These are phyloP conservation scores for Homarus americanus DNA, from an alignment of 1,140 invertebrate species.

Conservation along the genomic window DNA sequence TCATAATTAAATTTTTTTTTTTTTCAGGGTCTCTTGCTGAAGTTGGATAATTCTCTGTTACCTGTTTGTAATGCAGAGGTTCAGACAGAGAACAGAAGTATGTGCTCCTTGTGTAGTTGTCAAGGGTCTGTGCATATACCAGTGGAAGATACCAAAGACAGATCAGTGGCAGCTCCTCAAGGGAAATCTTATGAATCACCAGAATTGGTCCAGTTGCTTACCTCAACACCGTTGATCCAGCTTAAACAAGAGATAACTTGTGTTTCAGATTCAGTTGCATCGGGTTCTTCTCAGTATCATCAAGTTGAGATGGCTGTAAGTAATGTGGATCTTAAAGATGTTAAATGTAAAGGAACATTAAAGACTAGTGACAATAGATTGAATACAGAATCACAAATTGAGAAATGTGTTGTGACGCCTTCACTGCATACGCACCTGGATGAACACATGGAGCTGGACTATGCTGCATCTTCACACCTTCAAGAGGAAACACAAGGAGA, in stretches of 20 bases:
- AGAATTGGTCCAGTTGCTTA: conserved; percentile 44
- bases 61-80: conserved; percentile 35
- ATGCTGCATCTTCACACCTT: conserved; percentile 36
- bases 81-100: conserved; percentile 33
- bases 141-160: conserved; percentile 27
- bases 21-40: conserved; percentile 55
- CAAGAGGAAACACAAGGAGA: conserved; percentile 31
- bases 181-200: conserved; percentile 51
- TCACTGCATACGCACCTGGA: conserved; percentile 28
- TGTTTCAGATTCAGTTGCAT: conserved; percentile 9
- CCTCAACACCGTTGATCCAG: conserved; percentile 51
- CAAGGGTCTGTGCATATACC: background rate
- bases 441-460: conserved; percentile 53
- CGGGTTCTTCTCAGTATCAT: conserved; percentile 36
- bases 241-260: conserved; percentile 60
- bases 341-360: conserved; percentile 13
- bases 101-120: conserved; percentile 43
- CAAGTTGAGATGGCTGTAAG: conserved; percentile 50
- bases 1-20: background rate
- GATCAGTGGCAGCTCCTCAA: background rate
- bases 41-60: conserved; percentile 46
- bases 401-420: conserved; percentile 32
- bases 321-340: conserved; percentile 43
- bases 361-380: conserved; percentile 25
- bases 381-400: background rate